A percentile compares a stretch with the other conserved stretches of the same genome.
Evolutionary conservation across 2,888 invertebrate species (phyloP).

Genomic region (Diachrysia chrysitis): DNA sequence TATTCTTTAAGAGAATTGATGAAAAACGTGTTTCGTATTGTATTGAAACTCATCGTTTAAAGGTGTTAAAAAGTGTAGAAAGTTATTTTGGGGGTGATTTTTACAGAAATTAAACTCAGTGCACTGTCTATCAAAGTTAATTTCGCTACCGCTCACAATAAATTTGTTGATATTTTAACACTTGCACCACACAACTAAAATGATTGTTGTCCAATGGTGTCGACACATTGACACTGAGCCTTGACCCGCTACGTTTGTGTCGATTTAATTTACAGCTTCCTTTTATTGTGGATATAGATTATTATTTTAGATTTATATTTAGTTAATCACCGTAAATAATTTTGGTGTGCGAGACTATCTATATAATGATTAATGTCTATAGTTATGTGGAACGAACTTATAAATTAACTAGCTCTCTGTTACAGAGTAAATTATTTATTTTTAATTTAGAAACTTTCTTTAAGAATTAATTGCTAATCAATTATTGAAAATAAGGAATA

Average conservation of each 20-base stretch:
- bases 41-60: too few species aligned
- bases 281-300: constrained; percentile 43
- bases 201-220: constrained; percentile 56
- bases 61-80: too few species aligned
- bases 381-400: not conserved
- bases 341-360: not conserved
- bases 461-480: not conserved
- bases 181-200: constrained; percentile 28
- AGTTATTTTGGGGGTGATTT: too few species aligned
- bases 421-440: not conserved
- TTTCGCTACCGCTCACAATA: too few species aligned
- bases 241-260: constrained; percentile 56
- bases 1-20: too few species aligned
- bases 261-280: constrained; percentile 51
- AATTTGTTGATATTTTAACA: constrained; percentile 5
- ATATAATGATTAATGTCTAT: not conserved
- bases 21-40: too few species aligned
- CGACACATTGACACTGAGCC: constrained; percentile 60
- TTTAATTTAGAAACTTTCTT: not conserved
- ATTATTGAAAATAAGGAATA: not conserved
- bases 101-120: too few species aligned
- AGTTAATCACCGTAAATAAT: not conserved
- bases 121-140: too few species aligned
- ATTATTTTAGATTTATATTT: constrained; percentile 26
- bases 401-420: not conserved